Conservation (phyloP, 2,888 invertebrate genomes). For the Mechanitis mazaeus region DNA sequence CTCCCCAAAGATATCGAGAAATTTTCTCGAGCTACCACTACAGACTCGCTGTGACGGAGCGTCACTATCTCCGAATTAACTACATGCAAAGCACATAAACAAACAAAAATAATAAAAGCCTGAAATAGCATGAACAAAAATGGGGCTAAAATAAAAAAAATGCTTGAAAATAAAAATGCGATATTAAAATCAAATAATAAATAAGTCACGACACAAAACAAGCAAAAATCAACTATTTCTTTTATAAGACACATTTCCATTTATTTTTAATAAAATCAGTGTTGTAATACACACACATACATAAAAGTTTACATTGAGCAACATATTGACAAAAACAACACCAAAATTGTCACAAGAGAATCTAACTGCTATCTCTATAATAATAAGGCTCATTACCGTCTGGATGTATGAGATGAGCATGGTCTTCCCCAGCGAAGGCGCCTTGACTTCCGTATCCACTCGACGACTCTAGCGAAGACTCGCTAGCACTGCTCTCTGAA, state of each 20-base stretch:
- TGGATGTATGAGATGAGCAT: slow-evolving; percentile 53
- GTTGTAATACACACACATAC: not conserved
- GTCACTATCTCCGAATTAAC: slow-evolving; percentile 74
- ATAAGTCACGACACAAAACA: not conserved
- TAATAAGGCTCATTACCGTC: slow-evolving; percentile 51
- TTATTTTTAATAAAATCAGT: too few relatives aligned
- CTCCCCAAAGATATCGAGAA: slow-evolving; percentile 71
- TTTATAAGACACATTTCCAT: too few relatives aligned
- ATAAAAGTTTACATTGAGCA: not conserved
- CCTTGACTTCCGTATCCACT: slow-evolving; percentile 88
- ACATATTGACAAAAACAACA: not conserved
- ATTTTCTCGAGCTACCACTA: slow-evolving; percentile 66
- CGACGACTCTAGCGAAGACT: slow-evolving; percentile 84
- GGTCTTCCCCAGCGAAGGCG: slow-evolving; percentile 79
- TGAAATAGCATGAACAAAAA: slow-evolving; percentile 17
- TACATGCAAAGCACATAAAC: slow-evolving; percentile 43
- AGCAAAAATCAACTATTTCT: not conserved
- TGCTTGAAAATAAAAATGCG: not conserved
- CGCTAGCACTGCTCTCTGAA: slow-evolving; percentile 81
- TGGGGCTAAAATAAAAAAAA: slow-evolving; percentile 36
- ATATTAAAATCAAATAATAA: not conserved
- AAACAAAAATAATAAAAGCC: too few relatives aligned
- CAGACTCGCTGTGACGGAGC: slow-evolving; percentile 68
- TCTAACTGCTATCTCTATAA: not conserved
- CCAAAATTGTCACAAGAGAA: slow-evolving; percentile 1